Base-by-base conservation (phyloP, 1,140 invertebrate genomes). In the Aphelinus certus region DNA sequence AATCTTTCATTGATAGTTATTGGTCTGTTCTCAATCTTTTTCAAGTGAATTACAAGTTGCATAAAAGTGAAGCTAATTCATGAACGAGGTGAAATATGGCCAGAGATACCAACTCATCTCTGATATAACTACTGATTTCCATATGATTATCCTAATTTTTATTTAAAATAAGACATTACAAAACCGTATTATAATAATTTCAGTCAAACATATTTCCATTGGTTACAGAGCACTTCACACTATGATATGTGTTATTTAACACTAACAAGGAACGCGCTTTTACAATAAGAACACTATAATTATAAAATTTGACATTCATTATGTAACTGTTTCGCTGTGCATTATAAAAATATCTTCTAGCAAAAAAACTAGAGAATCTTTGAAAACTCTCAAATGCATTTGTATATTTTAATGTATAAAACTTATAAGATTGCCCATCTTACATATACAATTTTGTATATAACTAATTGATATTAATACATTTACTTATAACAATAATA, bases 211-310 rank as follows among this genome's bases (percentile, higher is more conserved):
- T 47, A 73, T 62, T 45, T 63, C 70, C 57, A 6, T 80, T 76
- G 46, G 63, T 75, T 70, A 70, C 43, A 65, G 57, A 58, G 10
- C 42, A 75, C 48, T 69, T 75, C 53, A 46, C 56, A 82, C 76
- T 75, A 77, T 77, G 69, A 73, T 77, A 9, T 79, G 72, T 71
- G 64, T 77, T 55, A 47, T 72, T 45, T 68, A 79, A 46, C 72
- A 78, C 69, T 73, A 49, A 63, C 62, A 63, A 79, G 43, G 66
- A 71, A 64, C 75, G 55, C 69, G 46, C 58, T 46, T 72, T 9
- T 46, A 53, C 79, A 46, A 47, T 61, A n/a, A 81, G 78, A 56
- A 78, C 77, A 73, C 56, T 74, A 26, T 26, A 71, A 51, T 60
- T 43, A 69, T 60, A 42, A 53, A 55, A 67, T 7, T 55, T 62